These are phyloP conservation scores for Eupithecia subfuscata DNA, from an alignment of 2,888 invertebrate species.

Conservation along the genomic window DNA sequence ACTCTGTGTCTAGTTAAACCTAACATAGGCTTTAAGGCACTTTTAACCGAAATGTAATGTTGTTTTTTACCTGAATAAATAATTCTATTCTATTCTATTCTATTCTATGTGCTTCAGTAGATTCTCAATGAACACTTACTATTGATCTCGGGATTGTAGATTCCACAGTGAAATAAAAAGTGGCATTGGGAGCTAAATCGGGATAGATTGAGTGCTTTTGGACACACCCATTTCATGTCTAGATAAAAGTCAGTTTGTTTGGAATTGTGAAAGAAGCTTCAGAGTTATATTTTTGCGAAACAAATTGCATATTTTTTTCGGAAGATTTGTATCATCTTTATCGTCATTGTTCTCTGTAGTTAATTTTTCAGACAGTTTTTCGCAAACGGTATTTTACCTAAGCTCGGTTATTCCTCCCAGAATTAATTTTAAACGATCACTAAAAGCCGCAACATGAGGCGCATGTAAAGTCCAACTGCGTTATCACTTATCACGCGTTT, in stretches of 20 bases:
- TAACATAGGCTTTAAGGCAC: no score
- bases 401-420: neutral
- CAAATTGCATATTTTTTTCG: neutral
- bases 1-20: no score
- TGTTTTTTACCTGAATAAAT: no score
- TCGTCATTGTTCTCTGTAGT: neutral
- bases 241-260: slow-evolving; percentile 9
- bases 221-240: slow-evolving; percentile 43
- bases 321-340: neutral
- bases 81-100: no score
- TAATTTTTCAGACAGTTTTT: neutral
- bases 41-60: no score
- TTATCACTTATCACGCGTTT: neutral
- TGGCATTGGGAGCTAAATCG: slow-evolving; percentile 35
- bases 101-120: slow-evolving; percentile 36
- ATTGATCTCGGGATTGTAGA: slow-evolving; percentile 40
- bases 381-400: neutral
- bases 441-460: neutral
- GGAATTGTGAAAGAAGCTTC: slow-evolving; percentile 1
- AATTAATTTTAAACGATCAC: neutral
- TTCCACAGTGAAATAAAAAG: slow-evolving; percentile 39
- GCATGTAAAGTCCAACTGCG: neutral
- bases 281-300: neutral
- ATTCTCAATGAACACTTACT: slow-evolving; percentile 34
- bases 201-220: slow-evolving; percentile 26